A percentile compares a stretch with the other conserved stretches of the same genome.
Evolutionary conservation across 2,888 invertebrate species (phyloP).

Genomic region (Cephus spinipes): DNA sequence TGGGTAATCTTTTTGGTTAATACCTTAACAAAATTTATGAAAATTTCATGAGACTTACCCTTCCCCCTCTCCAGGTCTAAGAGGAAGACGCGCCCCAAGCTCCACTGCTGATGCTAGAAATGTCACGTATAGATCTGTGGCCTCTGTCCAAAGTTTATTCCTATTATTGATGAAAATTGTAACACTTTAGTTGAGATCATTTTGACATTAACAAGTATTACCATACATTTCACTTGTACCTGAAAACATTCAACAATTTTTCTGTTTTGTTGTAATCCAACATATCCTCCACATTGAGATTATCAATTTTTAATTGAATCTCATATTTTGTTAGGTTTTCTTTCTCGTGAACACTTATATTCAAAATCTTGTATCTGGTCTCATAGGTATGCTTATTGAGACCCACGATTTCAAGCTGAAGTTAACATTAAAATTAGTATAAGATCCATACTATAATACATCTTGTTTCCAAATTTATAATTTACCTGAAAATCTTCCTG

Average conservation of each 20-base stretch:
- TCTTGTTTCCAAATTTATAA: not conserved
- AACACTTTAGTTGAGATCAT: not conserved
- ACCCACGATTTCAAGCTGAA: slow-evolving; percentile 80
- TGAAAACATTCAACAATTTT: slow-evolving; percentile 81
- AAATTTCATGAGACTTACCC: slow-evolving; percentile 71
- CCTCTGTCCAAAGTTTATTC: slow-evolving; percentile 82
- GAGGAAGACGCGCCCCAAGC: slow-evolving; percentile 84
- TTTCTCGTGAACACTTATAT: slow-evolving; percentile 76
- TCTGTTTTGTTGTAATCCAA: slow-evolving; percentile 81
- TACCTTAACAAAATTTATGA: not conserved
- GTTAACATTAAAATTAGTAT: slow-evolving; percentile 25
- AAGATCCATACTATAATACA: slow-evolving; percentile 3
- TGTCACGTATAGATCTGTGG: slow-evolving; percentile 80
- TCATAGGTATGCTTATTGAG: slow-evolving; percentile 83
- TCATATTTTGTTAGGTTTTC: slow-evolving; percentile 78
- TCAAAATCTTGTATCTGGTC: slow-evolving; percentile 74
- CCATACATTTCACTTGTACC: slow-evolving; percentile 35
- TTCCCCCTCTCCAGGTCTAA: slow-evolving; percentile 87
- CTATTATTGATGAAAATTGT: slow-evolving; percentile 48
- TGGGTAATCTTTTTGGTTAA: not conserved
- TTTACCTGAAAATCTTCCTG: slow-evolving; percentile 68
- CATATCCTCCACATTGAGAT: slow-evolving; percentile 89
- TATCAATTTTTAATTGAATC: slow-evolving; percentile 89
- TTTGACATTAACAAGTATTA: not conserved
- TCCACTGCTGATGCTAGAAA: slow-evolving; percentile 88